These are phyloP conservation scores for Lagodon rhomboides DNA, from an alignment of 2,797 vertebrate genomes.

Conservation along the genomic window DNA sequence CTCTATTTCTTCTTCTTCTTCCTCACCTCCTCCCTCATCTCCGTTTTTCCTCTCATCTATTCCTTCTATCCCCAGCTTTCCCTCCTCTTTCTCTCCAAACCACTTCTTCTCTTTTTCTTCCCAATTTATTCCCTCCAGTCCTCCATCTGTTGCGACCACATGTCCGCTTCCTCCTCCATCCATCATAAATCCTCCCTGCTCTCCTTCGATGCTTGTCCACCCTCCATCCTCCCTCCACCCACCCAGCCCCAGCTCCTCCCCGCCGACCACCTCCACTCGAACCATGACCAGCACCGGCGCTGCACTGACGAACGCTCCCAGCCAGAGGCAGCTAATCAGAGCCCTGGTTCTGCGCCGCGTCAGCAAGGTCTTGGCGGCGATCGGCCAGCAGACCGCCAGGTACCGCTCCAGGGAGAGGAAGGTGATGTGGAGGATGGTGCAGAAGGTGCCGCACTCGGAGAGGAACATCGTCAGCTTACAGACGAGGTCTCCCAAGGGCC, in stretches of 20 bases:
- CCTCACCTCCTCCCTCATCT: constrained; percentile 48
- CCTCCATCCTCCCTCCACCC: constrained; percentile 55
- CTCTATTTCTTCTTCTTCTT: constrained; percentile 45
- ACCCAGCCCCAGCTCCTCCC: constrained; percentile 52
- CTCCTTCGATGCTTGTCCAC: constrained; percentile 45
- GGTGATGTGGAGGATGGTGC: constrained; percentile 89
- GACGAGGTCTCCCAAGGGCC: constrained; percentile 83
- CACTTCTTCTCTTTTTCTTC: constrained; percentile 36
- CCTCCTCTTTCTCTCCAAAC: constrained; percentile 48
- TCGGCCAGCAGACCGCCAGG: constrained; percentile 87
- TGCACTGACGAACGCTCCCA: constrained; percentile 80
- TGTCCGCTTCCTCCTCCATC: constrained; percentile 51
- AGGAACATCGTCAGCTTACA: constrained; percentile 87
- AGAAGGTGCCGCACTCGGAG: constrained; percentile 89
- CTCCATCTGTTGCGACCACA: constrained; percentile 23
- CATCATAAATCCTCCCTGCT: constrained; percentile 27
- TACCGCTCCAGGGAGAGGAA: constrained; percentile 88
- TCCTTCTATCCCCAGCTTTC: background rate
- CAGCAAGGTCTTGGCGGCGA: constrained; percentile 84
- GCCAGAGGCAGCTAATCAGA: constrained; percentile 86
- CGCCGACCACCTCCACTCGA: constrained; percentile 81
- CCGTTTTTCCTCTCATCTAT: constrained; percentile 33
- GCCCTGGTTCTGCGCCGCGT: constrained; percentile 81
- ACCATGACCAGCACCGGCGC: constrained; percentile 84
- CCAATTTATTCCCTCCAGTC: constrained; percentile 27